Evolutionary conservation across 1,140 invertebrate genomes (phyloP).

Genomic region (Tetraneura akinire): DNA sequence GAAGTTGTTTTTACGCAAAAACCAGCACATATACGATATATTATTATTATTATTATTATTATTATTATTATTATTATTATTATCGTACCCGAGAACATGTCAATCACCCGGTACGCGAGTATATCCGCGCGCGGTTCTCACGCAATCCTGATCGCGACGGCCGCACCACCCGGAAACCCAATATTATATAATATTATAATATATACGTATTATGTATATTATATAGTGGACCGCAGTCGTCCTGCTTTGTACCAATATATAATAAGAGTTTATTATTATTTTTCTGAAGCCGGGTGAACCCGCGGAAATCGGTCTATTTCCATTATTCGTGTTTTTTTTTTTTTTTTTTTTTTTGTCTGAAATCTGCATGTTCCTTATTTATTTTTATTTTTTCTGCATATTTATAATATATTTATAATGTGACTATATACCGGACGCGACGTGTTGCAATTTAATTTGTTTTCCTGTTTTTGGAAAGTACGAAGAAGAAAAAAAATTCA

Average conservation of each 20-base stretch:
- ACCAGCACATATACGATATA: background rate
- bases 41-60: too few species aligned
- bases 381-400: background rate
- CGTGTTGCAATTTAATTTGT: background rate
- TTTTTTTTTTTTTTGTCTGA: too few species aligned
- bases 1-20: slow-evolving; percentile 51
- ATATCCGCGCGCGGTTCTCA: slow-evolving; percentile 27
- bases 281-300: slow-evolving; percentile 4
- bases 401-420: background rate
- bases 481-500: slow-evolving; percentile 21
- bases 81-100: slow-evolving; percentile 23
- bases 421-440: background rate
- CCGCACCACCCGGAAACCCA: slow-evolving; percentile 26
- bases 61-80: too few species aligned
- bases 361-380: slow-evolving; percentile 36
- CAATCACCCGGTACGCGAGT: slow-evolving; percentile 23
- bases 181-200: background rate
- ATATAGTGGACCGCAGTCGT: background rate
- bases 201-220: too few species aligned
- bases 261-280: background rate
- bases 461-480: background rate
- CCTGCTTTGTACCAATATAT: background rate
- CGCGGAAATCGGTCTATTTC: slow-evolving; percentile 34
- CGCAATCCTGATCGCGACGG: slow-evolving; percentile 32
- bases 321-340: background rate